Evolutionary conservation across 2,797 vertebrate genomes (phyloP).

Genomic region (Catostomus latipinnis): DNA sequence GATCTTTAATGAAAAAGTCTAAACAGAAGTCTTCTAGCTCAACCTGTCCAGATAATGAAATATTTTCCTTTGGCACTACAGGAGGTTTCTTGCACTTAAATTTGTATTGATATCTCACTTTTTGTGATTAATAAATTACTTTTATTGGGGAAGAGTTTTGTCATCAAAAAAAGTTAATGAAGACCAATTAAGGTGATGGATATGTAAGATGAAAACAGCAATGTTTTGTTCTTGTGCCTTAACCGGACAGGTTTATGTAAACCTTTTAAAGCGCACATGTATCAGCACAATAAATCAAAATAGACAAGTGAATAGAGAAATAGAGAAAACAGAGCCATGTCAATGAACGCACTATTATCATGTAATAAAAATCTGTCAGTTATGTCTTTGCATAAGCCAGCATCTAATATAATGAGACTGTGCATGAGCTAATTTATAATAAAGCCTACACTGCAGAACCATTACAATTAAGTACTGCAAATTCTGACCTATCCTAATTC

Average conservation of each 20-base stretch:
- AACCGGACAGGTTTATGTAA: constrained; percentile 5
- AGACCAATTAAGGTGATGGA: constrained; percentile 39
- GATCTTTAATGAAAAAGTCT: constrained; percentile 58
- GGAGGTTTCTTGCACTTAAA: not conserved
- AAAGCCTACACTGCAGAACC: not conserved
- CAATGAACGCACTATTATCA: not conserved
- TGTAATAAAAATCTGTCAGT: not conserved
- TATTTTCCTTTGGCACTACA: not conserved
- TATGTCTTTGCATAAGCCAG: not conserved
- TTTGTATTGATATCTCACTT: not conserved
- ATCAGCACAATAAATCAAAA: not conserved
- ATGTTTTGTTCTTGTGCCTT: not conserved
- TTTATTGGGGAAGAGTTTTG: constrained; percentile 3
- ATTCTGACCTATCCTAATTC: too few relatives aligned
- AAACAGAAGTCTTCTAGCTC: constrained; percentile 45
- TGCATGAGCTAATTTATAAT: not conserved
- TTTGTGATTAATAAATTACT: not conserved
- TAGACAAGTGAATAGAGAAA: not conserved
- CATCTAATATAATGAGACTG: constrained; percentile 3
- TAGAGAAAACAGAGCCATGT: not conserved
- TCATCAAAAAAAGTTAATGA: not conserved
- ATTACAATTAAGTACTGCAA: too few relatives aligned
- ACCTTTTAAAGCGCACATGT: constrained; percentile 14
- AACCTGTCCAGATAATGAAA: not conserved
- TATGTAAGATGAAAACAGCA: constrained; percentile 35